A percentile compares a stretch with the other conserved stretches of the same genome.
Conservation (phyloP, 1,140 invertebrate genomes). For the Paramacrobiotus metropolitanus region DNA sequence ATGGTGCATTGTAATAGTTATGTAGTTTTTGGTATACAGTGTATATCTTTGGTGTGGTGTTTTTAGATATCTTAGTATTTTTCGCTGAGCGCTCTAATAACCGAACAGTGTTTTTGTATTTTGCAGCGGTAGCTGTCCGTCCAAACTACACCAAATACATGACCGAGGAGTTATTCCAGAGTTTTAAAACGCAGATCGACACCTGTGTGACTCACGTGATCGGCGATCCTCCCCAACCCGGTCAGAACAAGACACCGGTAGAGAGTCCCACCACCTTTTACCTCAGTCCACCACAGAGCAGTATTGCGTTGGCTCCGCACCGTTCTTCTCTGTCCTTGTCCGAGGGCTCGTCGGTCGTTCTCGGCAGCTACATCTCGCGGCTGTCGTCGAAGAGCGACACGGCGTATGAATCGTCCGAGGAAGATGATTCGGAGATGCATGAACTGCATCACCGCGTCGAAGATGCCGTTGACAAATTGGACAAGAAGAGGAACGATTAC, state of each 20-base stretch:
- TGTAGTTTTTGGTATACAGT: too few species aligned
- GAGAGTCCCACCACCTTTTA: slow-evolving; percentile 2
- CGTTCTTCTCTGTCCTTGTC: not conserved
- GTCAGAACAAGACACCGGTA: not conserved
- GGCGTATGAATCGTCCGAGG: not conserved
- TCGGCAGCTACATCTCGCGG: too few species aligned
- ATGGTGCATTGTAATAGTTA: too few species aligned
- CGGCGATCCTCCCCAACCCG: not conserved
- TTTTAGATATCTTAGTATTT: too few species aligned
- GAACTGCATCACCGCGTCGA: not conserved
- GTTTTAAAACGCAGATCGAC: slow-evolving; percentile 8
- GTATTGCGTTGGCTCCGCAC: not conserved
- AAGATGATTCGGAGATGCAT: not conserved
- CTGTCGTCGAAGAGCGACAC: not conserved
- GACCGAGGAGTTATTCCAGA: slow-evolving; percentile 47
- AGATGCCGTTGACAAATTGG: not conserved
- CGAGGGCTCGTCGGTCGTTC: not conserved
- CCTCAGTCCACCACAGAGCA: slow-evolving; percentile 2
- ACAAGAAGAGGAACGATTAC: not conserved
- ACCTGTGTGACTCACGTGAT: slow-evolving; percentile 1
- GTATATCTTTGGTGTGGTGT: too few species aligned
- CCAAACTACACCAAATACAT: slow-evolving; percentile 48
- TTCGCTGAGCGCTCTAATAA: too few species aligned
- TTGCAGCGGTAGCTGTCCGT: slow-evolving; percentile 51
- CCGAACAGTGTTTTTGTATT: too few species aligned